Conservation (phyloP, 2,113 vertebrate genomes). For the Hemibagrus wyckioides region DNA sequence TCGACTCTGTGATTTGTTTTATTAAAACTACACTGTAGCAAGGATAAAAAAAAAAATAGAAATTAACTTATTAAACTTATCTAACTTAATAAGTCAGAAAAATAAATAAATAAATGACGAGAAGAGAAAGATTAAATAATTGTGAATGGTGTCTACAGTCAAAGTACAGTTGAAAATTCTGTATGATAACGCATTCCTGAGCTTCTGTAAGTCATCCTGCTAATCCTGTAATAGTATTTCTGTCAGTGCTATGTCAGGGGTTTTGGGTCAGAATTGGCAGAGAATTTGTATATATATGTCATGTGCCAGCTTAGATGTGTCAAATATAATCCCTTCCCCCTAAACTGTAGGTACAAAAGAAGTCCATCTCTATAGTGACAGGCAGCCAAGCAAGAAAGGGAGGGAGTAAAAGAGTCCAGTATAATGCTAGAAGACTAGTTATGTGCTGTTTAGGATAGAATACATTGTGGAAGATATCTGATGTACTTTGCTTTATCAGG, state of each 20-base stretch:
- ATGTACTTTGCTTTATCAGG: background rate
- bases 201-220: background rate
- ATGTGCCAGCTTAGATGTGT: background rate
- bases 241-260: background rate
- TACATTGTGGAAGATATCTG: background rate
- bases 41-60: no score
- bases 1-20: background rate
- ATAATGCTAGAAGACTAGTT: background rate
- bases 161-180: background rate
- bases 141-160: background rate
- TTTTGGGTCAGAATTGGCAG: background rate
- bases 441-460: background rate
- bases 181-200: background rate
- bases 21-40: background rate
- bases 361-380: background rate
- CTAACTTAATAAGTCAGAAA: background rate
- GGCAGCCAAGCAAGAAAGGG: background rate
- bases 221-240: conserved; percentile 3
- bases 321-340: background rate
- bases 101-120: background rate
- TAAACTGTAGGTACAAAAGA: background rate
- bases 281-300: background rate
- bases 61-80: background rate
- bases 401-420: background rate
- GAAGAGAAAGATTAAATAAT: background rate